phyloP scores from a whole-genome alignment of 1,140 invertebrate genomes.

The Panagrolaimus sp. region DNA sequence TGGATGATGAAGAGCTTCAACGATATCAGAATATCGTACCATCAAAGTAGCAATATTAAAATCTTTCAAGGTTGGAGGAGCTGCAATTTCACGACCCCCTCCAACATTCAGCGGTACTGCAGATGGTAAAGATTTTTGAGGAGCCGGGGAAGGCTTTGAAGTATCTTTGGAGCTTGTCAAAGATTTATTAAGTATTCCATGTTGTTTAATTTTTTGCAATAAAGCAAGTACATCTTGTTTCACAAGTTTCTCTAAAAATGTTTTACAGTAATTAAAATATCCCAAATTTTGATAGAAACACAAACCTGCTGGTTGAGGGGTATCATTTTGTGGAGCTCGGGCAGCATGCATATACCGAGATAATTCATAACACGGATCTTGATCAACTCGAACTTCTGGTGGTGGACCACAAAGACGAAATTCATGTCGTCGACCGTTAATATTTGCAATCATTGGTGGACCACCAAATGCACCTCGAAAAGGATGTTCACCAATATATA shows the following conservation, averaged over 20 bases:
- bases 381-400: conserved; percentile 66
- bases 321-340: conserved; percentile 14
- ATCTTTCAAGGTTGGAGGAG: background rate
- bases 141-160: conserved; percentile 16
- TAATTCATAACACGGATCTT: conserved; percentile 58
- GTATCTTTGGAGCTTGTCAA: conserved; percentile 14
- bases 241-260: background rate
- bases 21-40: conserved; percentile 39
- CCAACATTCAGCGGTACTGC: conserved; percentile 14
- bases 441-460: conserved; percentile 75
- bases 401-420: conserved; percentile 76
- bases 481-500: conserved; percentile 78
- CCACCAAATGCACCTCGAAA: conserved; percentile 87
- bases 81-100: background rate
- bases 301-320: conserved; percentile 23
- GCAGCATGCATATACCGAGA: conserved; percentile 43
- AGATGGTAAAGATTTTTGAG: conserved; percentile 18
- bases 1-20: conserved; percentile 39
- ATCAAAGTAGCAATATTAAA: background rate
- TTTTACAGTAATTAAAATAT: background rate
- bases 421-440: conserved; percentile 74
- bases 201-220: conserved; percentile 31
- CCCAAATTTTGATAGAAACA: background rate
- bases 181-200: conserved; percentile 16
- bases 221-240: conserved; percentile 11